These are phyloP conservation scores for Panthera leo DNA, from an alignment of 2,113 vertebrate genomes.

Conservation along the genomic window DNA sequence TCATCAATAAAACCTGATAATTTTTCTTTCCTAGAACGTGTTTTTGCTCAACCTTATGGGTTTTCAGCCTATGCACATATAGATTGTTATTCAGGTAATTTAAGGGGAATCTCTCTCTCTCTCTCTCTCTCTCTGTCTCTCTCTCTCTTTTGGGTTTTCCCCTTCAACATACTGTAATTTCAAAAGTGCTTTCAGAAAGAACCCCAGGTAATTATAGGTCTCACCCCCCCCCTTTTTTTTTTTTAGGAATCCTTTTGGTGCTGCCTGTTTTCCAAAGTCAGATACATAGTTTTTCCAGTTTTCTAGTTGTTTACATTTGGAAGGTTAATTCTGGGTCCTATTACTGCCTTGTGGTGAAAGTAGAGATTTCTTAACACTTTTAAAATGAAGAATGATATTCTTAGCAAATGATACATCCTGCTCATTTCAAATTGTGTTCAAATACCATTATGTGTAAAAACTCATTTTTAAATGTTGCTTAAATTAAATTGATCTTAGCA, in stretches of 20 bases:
- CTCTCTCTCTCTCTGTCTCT: too few species aligned
- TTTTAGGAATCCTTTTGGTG: neutral
- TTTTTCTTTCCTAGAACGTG: conserved; percentile 3
- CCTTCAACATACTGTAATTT: neutral
- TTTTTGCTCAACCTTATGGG: neutral
- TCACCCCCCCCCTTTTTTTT: neutral
- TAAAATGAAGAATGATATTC: neutral
- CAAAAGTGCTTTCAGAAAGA: neutral
- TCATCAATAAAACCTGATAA: neutral
- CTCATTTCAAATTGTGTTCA: neutral
- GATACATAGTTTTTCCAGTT: neutral
- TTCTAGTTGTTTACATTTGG: conserved; percentile 12
- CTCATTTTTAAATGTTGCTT: conserved; percentile 28
- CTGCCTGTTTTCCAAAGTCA: neutral
- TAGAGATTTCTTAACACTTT: neutral
- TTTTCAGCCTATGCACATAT: neutral
- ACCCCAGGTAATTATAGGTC: neutral
- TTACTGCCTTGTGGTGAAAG: neutral
- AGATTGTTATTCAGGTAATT: neutral
- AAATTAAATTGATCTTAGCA: conserved; percentile 63
- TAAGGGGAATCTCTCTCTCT: neutral
- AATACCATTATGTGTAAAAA: conserved; percentile 62
- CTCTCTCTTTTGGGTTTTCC: neutral
- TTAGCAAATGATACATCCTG: neutral
- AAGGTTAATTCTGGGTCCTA: neutral